These are phyloP conservation scores for Heloderma charlesbogerti DNA, from an alignment of 2,113 vertebrate species.

Conservation along the genomic window DNA sequence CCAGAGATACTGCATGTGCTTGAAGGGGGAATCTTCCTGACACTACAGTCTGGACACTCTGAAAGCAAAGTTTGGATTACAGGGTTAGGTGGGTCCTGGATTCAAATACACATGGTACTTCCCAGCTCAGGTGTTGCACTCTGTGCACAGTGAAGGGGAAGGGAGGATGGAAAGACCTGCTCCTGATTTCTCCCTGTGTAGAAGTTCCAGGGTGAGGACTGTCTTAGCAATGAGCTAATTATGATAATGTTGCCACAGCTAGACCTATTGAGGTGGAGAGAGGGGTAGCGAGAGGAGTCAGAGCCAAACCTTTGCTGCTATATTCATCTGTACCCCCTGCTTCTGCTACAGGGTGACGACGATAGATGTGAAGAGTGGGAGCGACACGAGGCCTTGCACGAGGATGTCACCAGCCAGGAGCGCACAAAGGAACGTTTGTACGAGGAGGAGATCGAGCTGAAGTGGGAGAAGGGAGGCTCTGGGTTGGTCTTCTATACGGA, in stretches of 20 bases:
- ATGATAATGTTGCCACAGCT: not conserved
- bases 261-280: not conserved
- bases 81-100: not conserved
- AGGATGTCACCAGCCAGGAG: slow-evolving; percentile 93
- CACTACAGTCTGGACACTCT: not conserved
- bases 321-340: not conserved
- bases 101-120: not conserved
- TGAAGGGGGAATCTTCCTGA: not conserved
- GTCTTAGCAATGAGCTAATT: not conserved
- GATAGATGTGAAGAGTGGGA: slow-evolving; percentile 97
- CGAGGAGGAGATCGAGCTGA: slow-evolving; percentile 95
- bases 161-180: too few relatives aligned
- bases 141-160: not conserved
- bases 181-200: too few relatives aligned
- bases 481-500: slow-evolving; percentile 98
- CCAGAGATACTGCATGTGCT: not conserved
- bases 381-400: slow-evolving; percentile 91
- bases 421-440: slow-evolving; percentile 88
- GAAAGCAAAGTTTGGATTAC: not conserved
- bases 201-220: not conserved
- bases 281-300: too few relatives aligned
- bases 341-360: slow-evolving; percentile 74
- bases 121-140: not conserved
- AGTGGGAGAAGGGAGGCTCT: slow-evolving; percentile 97
- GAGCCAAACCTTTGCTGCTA: accelerated